These are phyloP conservation scores for Scolopax mira DNA, from an alignment of 2,113 vertebrate species.

Conservation along the genomic window DNA sequence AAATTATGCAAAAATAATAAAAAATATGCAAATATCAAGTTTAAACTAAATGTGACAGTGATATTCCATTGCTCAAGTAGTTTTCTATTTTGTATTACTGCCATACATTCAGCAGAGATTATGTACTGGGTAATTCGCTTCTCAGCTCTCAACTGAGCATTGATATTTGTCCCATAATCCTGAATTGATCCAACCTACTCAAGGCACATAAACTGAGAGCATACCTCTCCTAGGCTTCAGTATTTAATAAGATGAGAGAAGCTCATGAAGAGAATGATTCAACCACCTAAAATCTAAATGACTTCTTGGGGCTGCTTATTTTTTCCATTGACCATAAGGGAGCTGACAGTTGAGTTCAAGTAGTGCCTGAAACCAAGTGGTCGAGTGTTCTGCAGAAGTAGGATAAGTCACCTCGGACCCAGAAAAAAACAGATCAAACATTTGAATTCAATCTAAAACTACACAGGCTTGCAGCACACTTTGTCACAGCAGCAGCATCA, in stretches of 20 bases:
- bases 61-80: not conserved
- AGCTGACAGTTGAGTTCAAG: not conserved
- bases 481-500: not conserved
- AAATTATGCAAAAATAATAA: not conserved
- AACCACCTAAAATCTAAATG: not conserved
- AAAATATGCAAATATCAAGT: not conserved
- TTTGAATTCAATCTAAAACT: not conserved
- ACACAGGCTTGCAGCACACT: not conserved
- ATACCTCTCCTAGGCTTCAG: not conserved
- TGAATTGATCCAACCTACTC: not conserved
- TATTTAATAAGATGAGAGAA: not conserved
- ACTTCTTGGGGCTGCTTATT: not conserved
- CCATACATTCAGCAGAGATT: not conserved
- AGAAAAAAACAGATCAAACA: not conserved
- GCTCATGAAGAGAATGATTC: fast-evolving
- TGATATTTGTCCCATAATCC: not conserved
- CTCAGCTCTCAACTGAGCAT: not conserved
- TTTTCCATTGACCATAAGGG: not conserved
- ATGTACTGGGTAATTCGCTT: not conserved
- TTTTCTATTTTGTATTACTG: not conserved
- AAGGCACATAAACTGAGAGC: not conserved
- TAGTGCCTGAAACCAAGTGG: not conserved
- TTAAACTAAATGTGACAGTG: not conserved
- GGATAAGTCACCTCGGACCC: not conserved
- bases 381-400: not conserved